phyloP scores from a whole-genome alignment of 2,888 invertebrate genomes.

The Drosophila pegasa region DNA sequence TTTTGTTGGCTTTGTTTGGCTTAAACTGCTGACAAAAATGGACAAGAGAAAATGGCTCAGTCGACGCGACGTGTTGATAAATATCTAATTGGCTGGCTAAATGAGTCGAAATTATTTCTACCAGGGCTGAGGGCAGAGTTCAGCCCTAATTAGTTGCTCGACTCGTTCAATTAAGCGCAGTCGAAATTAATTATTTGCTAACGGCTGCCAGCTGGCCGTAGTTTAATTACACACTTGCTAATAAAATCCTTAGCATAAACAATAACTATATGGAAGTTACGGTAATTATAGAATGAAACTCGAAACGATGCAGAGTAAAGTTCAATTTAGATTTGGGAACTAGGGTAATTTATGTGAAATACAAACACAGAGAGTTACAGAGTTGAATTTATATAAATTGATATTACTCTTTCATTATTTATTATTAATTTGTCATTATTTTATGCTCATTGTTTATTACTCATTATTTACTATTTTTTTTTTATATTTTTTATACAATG shows the following conservation, averaged over 20 bases:
- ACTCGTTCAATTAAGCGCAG: constrained; percentile 9
- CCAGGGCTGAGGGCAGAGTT: neutral
- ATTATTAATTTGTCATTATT: too few relatives aligned
- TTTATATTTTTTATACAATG: too few relatives aligned
- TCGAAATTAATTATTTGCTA: neutral
- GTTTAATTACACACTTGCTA: constrained; percentile 2
- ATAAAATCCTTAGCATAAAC: constrained; percentile 2
- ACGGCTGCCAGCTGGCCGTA: neutral
- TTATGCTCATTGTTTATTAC: too few relatives aligned
- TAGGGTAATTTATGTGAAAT: neutral
- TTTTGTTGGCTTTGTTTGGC: constrained; percentile 30
- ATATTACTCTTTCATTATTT: too few relatives aligned
- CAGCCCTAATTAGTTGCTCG: neutral
- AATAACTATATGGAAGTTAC: neutral
- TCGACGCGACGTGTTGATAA: constrained; percentile 44
- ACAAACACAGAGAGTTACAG: too few relatives aligned
- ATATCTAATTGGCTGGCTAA: constrained; percentile 32
- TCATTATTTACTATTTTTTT: too few relatives aligned
- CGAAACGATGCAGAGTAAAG: neutral
- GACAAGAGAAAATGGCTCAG: constrained; percentile 46
- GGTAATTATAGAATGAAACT: neutral
- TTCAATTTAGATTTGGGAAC: neutral
- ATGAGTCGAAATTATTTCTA: constrained; percentile 32
- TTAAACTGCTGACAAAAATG: constrained; percentile 42
- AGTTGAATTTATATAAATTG: too few relatives aligned